Base-by-base conservation (phyloP, 2,888 invertebrate species). In the Galeopsomyia nigrocyanea region DNA sequence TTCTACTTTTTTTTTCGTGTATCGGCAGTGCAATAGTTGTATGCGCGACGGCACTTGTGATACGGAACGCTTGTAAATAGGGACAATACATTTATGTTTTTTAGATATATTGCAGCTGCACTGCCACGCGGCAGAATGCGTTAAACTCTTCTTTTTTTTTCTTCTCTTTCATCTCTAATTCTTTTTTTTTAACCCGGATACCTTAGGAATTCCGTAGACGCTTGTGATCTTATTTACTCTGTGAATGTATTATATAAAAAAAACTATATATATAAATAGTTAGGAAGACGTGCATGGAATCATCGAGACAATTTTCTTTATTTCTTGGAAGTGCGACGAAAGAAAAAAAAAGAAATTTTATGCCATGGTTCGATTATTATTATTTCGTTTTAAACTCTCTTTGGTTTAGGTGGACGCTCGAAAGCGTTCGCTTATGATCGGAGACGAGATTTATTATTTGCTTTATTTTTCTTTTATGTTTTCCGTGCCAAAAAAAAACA, bases 141-240 rank as follows among this genome's bases (percentile, higher is more conserved):
- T 80, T 26, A 73, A 19, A 10, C 17, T n/a, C n/a, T 19, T 53
- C 17, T 17, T 19, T 17, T 53, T 77, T 75, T 80, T 81, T n/a
- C n/a, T 81, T 82, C 26, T 78, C 39, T 39, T 39, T 39, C 39
- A 39, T 39, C 39, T 7, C 26, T 26, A 26, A 26, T 26, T 26
- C 26, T 3, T 81, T 81, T 81, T 79, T 82, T 83, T 80, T 82
- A 82, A 82, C 80, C 80, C 80, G 80, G 82, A 74, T 79, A 76
- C 78, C 76, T 78, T 77, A 74, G 76, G 77, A 78, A 75, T 76
- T 79, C 77, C 81, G 80, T 81, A 80, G 82, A 84, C 80, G 84
- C 85, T 85, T 85, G 85, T 85, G 85, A 85, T 85, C 81, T 85
- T 85, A 83, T 80, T 83, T 84, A 84, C 81, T 81, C 78, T 79